phyloP scores from a whole-genome alignment of 2,113 vertebrate species.

The Notiomystis cincta region DNA sequence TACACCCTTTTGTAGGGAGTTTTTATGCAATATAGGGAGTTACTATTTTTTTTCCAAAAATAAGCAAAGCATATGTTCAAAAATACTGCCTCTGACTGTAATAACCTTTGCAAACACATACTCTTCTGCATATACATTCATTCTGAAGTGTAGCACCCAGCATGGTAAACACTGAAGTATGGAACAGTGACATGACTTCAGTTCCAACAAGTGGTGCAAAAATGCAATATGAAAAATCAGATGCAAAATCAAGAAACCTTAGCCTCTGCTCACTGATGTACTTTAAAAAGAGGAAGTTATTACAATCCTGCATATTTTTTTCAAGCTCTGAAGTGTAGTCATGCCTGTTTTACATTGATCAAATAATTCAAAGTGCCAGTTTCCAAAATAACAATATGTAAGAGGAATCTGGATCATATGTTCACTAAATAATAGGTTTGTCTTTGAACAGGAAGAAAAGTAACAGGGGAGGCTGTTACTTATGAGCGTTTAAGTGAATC shows the following conservation, averaged over 20 bases:
- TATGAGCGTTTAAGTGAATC: constrained; percentile 43
- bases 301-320: not conserved
- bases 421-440: constrained; percentile 25
- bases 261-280: not conserved
- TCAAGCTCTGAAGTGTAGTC: not conserved
- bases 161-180: not conserved
- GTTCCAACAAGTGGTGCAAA: not conserved
- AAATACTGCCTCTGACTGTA: not conserved
- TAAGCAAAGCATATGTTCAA: not conserved
- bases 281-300: not conserved
- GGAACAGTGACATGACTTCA: not conserved
- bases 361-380: not conserved
- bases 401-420: constrained; percentile 33
- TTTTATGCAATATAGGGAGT: not conserved
- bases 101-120: not conserved
- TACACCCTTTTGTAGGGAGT: not conserved
- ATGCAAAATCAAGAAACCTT: not conserved
- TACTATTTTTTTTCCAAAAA: not conserved
- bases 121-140: not conserved
- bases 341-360: not conserved
- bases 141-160: not conserved
- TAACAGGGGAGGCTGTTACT: not conserved
- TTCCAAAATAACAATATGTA: not conserved
- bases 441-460: constrained; percentile 18
- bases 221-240: not conserved